phyloP scores from a whole-genome alignment of 92 coral and sea anemone species.

The Phymanthus crucifer region DNA sequence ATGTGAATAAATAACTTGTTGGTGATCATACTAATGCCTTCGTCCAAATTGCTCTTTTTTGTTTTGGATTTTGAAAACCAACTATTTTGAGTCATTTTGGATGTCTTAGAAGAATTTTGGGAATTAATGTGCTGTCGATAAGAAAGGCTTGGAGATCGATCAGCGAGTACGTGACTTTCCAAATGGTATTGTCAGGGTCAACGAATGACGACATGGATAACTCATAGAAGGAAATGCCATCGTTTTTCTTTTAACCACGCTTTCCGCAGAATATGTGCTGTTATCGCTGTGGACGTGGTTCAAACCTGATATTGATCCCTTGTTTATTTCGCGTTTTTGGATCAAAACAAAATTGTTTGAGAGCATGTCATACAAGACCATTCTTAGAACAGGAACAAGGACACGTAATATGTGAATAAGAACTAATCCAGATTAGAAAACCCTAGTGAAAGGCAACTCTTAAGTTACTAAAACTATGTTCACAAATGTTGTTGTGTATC shows the following conservation, averaged over 20 bases:
- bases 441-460: background rate
- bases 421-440: slow-evolving; percentile 1
- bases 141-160: background rate
- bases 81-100: background rate
- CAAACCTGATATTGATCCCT: slow-evolving; percentile 13
- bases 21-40: slow-evolving; percentile 7
- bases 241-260: slow-evolving; percentile 19
- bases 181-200: slow-evolving; percentile 34
- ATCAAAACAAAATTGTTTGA: background rate
- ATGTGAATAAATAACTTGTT: slow-evolving; percentile 27
- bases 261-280: slow-evolving; percentile 36
- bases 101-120: slow-evolving; percentile 1
- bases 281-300: slow-evolving; percentile 10
- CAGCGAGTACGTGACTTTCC: slow-evolving; percentile 29
- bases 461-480: background rate
- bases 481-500: background rate
- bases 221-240: slow-evolving; percentile 34
- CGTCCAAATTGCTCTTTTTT: slow-evolving; percentile 28
- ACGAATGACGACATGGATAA: slow-evolving; percentile 32
- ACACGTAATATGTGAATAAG: background rate
- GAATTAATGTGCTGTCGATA: background rate
- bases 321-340: slow-evolving; percentile 22
- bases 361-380: slow-evolving; percentile 9
- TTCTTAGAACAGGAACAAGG: slow-evolving; percentile 7
- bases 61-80: slow-evolving; percentile 6